Conservation (phyloP, 2,113 vertebrate genomes). For the Albula goreensis region DNA sequence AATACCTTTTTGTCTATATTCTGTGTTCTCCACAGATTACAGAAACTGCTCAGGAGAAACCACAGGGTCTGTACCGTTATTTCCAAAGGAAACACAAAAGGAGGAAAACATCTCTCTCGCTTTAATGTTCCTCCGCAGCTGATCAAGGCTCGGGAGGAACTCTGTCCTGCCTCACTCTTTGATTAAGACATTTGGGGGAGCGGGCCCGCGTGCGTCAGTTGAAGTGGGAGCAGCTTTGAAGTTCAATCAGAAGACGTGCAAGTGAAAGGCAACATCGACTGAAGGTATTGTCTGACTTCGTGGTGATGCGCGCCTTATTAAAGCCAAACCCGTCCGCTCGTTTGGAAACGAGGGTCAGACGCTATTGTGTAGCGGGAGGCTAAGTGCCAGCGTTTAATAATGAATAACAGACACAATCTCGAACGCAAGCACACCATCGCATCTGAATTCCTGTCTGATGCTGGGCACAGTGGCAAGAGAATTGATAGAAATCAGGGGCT, state of each 20-base stretch:
- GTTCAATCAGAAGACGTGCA: constrained; percentile 15
- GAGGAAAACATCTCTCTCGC: background rate
- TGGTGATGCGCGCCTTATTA: background rate
- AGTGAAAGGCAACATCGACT: background rate
- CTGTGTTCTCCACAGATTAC: constrained; percentile 1
- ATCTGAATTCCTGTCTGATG: background rate
- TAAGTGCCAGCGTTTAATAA: constrained; percentile 12
- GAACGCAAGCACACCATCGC: background rate
- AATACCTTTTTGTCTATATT: constrained; percentile 9
- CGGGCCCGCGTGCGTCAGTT: constrained; percentile 5
- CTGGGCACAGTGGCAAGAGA: background rate
- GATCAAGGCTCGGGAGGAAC: constrained; percentile 49
- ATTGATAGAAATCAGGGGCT: background rate
- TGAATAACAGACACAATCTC: background rate
- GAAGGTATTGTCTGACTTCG: background rate
- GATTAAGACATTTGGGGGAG: constrained; percentile 28
- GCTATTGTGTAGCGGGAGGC: background rate
- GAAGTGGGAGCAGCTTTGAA: constrained; percentile 20
- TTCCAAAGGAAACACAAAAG: background rate
- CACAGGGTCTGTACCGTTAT: background rate
- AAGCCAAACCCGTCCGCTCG: background rate
- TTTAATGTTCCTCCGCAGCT: constrained; percentile 45
- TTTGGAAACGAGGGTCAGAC: background rate
- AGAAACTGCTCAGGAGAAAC: constrained; percentile 13
- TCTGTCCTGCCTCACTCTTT: constrained; percentile 33